phyloP scores from a whole-genome alignment of 2,888 invertebrate genomes.

The Pinctada fucata region DNA sequence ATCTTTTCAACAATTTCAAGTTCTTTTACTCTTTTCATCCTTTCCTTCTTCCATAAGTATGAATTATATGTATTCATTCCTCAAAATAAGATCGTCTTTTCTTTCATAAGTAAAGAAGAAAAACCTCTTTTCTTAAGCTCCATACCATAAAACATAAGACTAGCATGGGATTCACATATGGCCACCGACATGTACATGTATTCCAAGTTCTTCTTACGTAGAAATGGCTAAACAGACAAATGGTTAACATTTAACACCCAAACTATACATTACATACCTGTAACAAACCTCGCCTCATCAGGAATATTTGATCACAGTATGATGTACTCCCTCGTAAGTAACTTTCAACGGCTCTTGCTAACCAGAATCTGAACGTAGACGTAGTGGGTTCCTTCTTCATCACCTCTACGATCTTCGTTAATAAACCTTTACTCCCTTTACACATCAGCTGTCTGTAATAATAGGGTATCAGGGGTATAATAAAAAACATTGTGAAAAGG shows the following conservation, averaged over 20 bases:
- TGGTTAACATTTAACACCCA: too few relatives aligned
- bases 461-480: neutral
- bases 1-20: too few relatives aligned
- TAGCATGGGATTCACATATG: too few relatives aligned
- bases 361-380: slow-evolving; percentile 77
- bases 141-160: too few relatives aligned
- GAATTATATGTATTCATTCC: neutral
- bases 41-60: too few relatives aligned
- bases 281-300: slow-evolving; percentile 76
- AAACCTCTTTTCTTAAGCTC: too few relatives aligned
- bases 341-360: slow-evolving; percentile 77
- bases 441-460: slow-evolving; percentile 69
- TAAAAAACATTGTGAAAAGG: too few relatives aligned
- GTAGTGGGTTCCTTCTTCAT: slow-evolving; percentile 77
- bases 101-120: too few relatives aligned
- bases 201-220: too few relatives aligned
- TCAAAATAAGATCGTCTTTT: neutral
- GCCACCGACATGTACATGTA: too few relatives aligned
- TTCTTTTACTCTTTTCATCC: too few relatives aligned
- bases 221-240: too few relatives aligned
- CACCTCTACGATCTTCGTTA: slow-evolving; percentile 77
- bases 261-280: slow-evolving; percentile 56
- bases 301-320: slow-evolving; percentile 77
- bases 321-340: slow-evolving; percentile 76
- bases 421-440: slow-evolving; percentile 73